Evolutionary conservation across 2,888 invertebrate species (phyloP).

Genomic region (Pandemis heparana): DNA sequence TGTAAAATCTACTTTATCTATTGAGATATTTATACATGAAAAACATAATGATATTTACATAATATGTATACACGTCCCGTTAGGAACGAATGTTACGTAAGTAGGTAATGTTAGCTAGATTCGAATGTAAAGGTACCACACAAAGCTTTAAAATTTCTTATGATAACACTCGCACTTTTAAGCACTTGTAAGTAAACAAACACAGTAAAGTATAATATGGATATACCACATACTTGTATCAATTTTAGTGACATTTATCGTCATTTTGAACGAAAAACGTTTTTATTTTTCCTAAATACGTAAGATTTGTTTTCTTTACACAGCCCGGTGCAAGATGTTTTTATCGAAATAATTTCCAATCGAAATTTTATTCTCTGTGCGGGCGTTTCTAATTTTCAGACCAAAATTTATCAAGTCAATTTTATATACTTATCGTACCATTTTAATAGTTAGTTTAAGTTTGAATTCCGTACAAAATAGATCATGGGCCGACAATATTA

Average conservation of each 20-base stretch:
- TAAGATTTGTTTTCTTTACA: conserved; percentile 20
- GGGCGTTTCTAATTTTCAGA: conserved; percentile 70
- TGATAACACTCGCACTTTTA: conserved; percentile 84
- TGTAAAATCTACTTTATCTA: conserved; percentile 81
- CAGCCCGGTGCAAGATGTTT: conserved; percentile 16
- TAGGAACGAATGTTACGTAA: conserved; percentile 85
- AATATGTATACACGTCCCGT: conserved; percentile 85
- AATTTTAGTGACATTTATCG: conserved; percentile 28
- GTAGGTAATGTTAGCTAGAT: conserved; percentile 82
- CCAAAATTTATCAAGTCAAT: conserved; percentile 80
- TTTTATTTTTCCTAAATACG: conserved; percentile 22
- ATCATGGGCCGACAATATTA: not conserved
- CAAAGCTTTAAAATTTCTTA: conserved; percentile 86
- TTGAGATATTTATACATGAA: conserved; percentile 84
- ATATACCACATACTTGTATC: conserved; percentile 36
- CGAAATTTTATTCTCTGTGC: conserved; percentile 47
- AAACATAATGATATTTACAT: conserved; percentile 83
- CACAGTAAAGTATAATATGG: conserved; percentile 60
- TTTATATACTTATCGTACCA: conserved; percentile 71
- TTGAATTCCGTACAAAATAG: conserved; percentile 25
- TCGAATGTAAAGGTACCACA: conserved; percentile 82
- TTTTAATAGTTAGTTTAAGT: conserved; percentile 47
- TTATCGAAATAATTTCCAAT: conserved; percentile 18
- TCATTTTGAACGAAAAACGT: conserved; percentile 8
- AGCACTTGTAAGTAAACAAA: conserved; percentile 74